Evolutionary conservation across 2,888 invertebrate species (phyloP), one percentile per base, ranked within the genome.

Genomic region (Pardosa pseudoannulata): DNA sequence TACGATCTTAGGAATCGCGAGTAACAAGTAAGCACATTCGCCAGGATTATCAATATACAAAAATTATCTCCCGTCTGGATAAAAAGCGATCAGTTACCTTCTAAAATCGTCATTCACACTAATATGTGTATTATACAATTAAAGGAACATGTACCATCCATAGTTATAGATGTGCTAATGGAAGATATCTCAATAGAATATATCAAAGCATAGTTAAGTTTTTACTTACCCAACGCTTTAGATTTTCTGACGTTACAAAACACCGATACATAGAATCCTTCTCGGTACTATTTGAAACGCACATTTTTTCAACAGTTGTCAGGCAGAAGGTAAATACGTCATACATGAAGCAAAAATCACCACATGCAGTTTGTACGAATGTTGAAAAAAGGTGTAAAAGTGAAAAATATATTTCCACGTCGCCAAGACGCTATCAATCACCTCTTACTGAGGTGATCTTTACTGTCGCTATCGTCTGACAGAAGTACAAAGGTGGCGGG

Each of bases 401-500:
- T 16, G 29, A 46, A 16, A 71, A 71, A 23, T 71, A 29, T 71
- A 16, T 28, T 46, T 73, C 72, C 80, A 80, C 80, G 80, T 80
- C 71, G 80, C 31, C 64, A 32, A 32, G 64, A 28, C 41, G 50
- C 74, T 41, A 81, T 81, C 73, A 81, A 81, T 81, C 81, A 81
- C n/a, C 62, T 70, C 56, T 65, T 7, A 64, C 64, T 36, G 64
- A 56, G 56, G 56, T 23, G 56, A 23, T 79, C 31, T 67, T n/a
- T 16, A 74, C 39, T 32, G 70, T 29, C 41, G 74, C 56, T 28
- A 82, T 80, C 64, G 71, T 76, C 82, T 75, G 75, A 36, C 41
- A 82, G 16, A 71, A 46, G 82, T 82, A 82, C 82, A 82, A 82
- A 82, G 82, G 82, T 82, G 82, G 27, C 41, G 41, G 27, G 16